phyloP scores from a whole-genome alignment of 1,140 invertebrate species.

The Philotrypesis tridentata region DNA sequence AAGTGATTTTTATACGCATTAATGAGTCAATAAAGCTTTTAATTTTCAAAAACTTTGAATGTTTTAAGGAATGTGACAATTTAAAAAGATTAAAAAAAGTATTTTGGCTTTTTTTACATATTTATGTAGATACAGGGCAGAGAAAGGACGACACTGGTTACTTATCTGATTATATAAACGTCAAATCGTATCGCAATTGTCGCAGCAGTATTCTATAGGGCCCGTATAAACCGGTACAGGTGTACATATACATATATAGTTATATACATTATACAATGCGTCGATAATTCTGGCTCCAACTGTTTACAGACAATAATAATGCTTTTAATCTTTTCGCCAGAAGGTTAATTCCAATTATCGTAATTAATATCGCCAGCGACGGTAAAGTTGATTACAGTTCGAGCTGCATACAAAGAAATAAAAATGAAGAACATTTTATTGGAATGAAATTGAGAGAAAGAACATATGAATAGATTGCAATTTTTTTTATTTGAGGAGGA shows the following conservation, averaged over 20 bases:
- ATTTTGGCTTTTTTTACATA: too few relatives aligned
- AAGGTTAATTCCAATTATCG: constrained; percentile 44
- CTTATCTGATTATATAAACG: constrained; percentile 49
- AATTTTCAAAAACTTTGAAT: too few relatives aligned
- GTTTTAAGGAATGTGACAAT: too few relatives aligned
- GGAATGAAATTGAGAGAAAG: not conserved
- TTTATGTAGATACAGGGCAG: too few relatives aligned
- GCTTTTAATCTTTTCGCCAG: constrained; percentile 45
- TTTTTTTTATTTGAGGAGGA: too few relatives aligned
- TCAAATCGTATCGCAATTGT: constrained; percentile 46
- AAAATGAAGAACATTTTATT: not conserved
- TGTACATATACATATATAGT: not conserved
- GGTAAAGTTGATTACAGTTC: constrained; percentile 29
- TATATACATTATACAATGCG: not conserved
- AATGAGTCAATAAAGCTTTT: too few relatives aligned
- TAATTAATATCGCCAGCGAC: constrained; percentile 34
- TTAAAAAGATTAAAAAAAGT: too few relatives aligned
- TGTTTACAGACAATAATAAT: constrained; percentile 48
- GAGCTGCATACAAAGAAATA: not conserved
- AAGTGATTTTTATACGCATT: too few relatives aligned
- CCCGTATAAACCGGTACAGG: not conserved
- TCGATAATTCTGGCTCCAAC: constrained; percentile 19
- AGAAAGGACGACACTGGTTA: not conserved
- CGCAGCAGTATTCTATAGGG: not conserved
- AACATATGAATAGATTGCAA: too few relatives aligned